Base-by-base conservation (phyloP, 2,888 invertebrate species). In the Dermolepida albohirtum region DNA sequence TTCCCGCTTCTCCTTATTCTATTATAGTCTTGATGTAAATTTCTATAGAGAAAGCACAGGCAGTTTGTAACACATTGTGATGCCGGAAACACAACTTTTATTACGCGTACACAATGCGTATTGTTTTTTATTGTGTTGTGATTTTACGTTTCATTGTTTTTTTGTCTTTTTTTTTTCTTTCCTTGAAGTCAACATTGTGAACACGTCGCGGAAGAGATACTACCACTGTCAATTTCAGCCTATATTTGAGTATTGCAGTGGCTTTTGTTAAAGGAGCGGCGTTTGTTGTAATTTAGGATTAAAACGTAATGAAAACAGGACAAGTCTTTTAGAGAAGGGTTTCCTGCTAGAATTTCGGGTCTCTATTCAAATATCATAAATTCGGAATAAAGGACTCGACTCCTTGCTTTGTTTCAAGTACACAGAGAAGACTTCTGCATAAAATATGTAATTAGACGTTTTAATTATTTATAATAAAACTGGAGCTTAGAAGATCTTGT, bases 21-120 rank as follows among this genome's bases (percentile, higher is more conserved):
- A 71, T 71, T 69, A 73, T 68, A 68, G 68, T 67, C 70, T 66
- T 51, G 67, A 73, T 72, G 72, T 71, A 72, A 73, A 73, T 72
- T 71, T 54, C 57, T 63, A 64, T 41, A 57, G 50, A 57, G 69
- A 65, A 68, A 65, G 55, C 64, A 10, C 34, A 47, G 70, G 71
- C 67, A 69, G 68, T 71, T 72, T 66, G 55, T 68, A 68, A 68
- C 70, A 72, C 70, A 73, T 73, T 72, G 71, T 68, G 70, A 68
- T 68, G 67, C 72, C 34, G 71, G 72, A 72, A 73, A 62, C 59
- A 62, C 59, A 62, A 62, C 47, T 62, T 62, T 62, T 62, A 62
- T 62, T 47, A 34, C 59, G 59, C 59, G 59, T 62, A 47, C 59
- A 62, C 47, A 62, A 62, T 62, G 49, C 59, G 59, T 62, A 62